These are phyloP conservation scores for Anastatus disparis DNA, from an alignment of 1,140 invertebrate species.

Conservation along the genomic window DNA sequence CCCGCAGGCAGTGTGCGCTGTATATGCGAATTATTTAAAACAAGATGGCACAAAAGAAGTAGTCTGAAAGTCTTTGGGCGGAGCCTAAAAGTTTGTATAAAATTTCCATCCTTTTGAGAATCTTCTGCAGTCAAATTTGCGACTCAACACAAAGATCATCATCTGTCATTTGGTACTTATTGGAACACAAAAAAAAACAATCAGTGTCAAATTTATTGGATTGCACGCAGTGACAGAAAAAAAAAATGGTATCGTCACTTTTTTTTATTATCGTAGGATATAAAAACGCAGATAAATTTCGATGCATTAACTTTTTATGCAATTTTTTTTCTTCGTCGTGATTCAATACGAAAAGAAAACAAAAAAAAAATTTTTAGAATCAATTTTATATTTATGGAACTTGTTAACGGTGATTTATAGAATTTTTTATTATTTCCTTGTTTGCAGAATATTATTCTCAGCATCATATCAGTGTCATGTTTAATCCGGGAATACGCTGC, in stretches of 20 bases:
- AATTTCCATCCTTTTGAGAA: constrained; percentile 27
- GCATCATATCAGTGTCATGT: neutral
- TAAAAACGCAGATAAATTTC: neutral
- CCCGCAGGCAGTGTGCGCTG: constrained; percentile 6
- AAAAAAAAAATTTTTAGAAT: too few relatives aligned
- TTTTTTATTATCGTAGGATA: neutral
- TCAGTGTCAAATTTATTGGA: too few relatives aligned
- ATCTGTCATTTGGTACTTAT: neutral
- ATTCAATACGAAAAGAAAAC: too few relatives aligned
- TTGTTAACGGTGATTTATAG: neutral
- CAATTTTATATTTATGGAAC: too few relatives aligned
- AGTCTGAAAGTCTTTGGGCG: constrained; percentile 10
- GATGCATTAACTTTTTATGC: neutral
- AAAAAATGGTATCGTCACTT: constrained; percentile 13
- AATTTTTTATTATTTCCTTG: neutral
- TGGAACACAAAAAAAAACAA: neutral
- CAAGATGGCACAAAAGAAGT: constrained; percentile 17
- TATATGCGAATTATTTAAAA: constrained; percentile 31
- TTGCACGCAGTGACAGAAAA: too few relatives aligned
- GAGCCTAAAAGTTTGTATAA: constrained; percentile 31
- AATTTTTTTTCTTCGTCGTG: too few relatives aligned
- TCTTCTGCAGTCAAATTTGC: constrained; percentile 20
- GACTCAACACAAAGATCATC: constrained; percentile 18
- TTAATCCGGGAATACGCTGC: neutral
- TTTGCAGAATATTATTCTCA: neutral